These are phyloP conservation scores for Luidia sarsii DNA, from an alignment of 53 echinoderm and acorn worm genomes.

Conservation along the genomic window DNA sequence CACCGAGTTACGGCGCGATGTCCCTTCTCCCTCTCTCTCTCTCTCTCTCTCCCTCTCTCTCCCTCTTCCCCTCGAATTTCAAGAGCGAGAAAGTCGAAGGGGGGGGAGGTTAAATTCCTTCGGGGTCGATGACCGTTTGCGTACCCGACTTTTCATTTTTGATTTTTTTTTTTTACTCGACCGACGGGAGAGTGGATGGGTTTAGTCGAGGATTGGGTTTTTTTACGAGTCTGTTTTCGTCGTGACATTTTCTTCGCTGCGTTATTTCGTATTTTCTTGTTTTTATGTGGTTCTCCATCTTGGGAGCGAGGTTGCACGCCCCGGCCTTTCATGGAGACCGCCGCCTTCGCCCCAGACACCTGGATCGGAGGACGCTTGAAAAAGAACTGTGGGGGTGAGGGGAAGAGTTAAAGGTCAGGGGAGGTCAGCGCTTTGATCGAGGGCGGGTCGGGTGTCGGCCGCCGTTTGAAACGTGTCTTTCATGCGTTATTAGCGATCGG, in stretches of 20 bases:
- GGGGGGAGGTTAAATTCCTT: no score
- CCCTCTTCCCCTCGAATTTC: no score
- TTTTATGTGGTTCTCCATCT: no score
- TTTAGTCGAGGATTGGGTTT: no score
- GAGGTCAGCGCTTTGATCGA: neutral
- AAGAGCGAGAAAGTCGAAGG: no score
- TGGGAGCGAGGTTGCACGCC: neutral
- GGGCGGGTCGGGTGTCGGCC: neutral
- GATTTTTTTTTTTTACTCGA: neutral
- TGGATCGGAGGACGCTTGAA: constrained; percentile 5
- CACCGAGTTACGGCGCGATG: constrained; percentile 14
- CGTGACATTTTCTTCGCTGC: no score
- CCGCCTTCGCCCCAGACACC: neutral
- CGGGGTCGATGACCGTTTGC: constrained; percentile 44
- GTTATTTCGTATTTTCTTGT: no score
- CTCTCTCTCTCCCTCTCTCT: no score
- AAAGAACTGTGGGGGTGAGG: no score
- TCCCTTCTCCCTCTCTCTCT: neutral
- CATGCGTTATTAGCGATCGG: neutral
- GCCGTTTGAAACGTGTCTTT: neutral
- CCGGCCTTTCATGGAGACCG: neutral
- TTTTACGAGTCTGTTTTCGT: neutral
- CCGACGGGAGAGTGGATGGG: no score
- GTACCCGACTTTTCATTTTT: neutral
- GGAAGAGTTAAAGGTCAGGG: neutral